Evolutionary conservation across 1,140 invertebrate genomes (phyloP), one percentile per base, ranked within the genome.

Genomic region (Sipha flava): DNA sequence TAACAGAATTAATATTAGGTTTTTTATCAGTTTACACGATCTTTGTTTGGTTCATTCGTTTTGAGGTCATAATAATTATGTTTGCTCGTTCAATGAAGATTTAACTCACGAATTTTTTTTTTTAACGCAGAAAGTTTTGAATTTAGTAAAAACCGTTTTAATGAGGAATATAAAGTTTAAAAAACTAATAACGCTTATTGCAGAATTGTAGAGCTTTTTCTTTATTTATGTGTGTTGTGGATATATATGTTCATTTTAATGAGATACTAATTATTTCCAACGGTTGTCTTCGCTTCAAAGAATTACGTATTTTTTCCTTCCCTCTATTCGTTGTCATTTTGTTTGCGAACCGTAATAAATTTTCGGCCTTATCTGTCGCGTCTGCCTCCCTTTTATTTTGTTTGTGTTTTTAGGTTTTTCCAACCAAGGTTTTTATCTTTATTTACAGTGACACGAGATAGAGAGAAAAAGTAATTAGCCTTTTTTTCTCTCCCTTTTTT

Each of bases 321-420:
- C 70, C 70, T 18, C n/a, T 10, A 21, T 49, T 26, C 29, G 43
- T 49, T 75, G 70, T 54, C 70, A 75, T 75, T 75, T 52, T 75
- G 70, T 75, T 75, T 75, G 45, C 21, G 31, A 75, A 75, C 70
- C 47, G 29, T 75, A 75, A 75, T 75, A 75, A 75, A 75, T 75
- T 54, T 54, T 54, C 31, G 29, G 47, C 16, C 47, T 75, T 75
- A 75, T 75, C 70, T 75, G 29, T 54, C 47, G 70, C n/a, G 70
- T 34, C 47, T 54, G 47, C 29, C 70, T 37, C 47, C n/a, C 29
- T 52, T 37, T 49, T 34, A 37, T 73, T 52, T 73, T 49, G 18
- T 73, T 52, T 75, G 70, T 75, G n/a, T 75, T 75, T 75, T 54
- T 54, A 37, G 47, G 47, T 75, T 75, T 75, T 52, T 12, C n/a